These are phyloP conservation scores for Glaucidium brasilianum DNA, from an alignment of 2,113 vertebrate genomes.

Conservation along the genomic window DNA sequence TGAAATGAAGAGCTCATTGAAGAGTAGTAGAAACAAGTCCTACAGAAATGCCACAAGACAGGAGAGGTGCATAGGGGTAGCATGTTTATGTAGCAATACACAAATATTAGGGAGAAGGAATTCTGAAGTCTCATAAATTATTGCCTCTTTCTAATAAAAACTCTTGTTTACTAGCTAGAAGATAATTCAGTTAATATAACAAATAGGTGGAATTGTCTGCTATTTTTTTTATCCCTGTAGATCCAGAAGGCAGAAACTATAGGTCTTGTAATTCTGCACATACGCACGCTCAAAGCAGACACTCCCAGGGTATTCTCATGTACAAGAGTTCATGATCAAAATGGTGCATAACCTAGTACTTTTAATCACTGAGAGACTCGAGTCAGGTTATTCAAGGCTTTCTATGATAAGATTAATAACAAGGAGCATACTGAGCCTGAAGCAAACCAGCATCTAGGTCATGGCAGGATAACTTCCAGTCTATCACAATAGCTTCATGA, in stretches of 20 bases:
- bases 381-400: slow-evolving; percentile 36
- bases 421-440: slow-evolving; percentile 23
- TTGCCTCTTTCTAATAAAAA: not conserved
- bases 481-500: slow-evolving; percentile 6
- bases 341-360: not conserved
- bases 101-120: not conserved
- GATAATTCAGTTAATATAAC: not conserved
- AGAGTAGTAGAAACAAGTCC: not conserved
- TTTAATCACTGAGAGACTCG: not conserved
- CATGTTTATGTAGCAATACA: not conserved
- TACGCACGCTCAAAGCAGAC: not conserved
- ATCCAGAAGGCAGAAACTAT: not conserved
- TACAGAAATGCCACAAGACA: not conserved
- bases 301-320: not conserved
- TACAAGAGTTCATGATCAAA: slow-evolving; percentile 48
- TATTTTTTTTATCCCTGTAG: not conserved
- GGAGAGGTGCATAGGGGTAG: not conserved
- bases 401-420: slow-evolving; percentile 41
- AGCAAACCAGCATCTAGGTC: not conserved
- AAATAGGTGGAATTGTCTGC: not conserved
- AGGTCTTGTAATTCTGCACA: not conserved
- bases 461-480: slow-evolving; percentile 12
- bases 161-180: not conserved
- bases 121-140: not conserved
- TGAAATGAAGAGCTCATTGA: not conserved